Conservation (phyloP, 2,113 vertebrate species). For the Chunga burmeisteri region DNA sequence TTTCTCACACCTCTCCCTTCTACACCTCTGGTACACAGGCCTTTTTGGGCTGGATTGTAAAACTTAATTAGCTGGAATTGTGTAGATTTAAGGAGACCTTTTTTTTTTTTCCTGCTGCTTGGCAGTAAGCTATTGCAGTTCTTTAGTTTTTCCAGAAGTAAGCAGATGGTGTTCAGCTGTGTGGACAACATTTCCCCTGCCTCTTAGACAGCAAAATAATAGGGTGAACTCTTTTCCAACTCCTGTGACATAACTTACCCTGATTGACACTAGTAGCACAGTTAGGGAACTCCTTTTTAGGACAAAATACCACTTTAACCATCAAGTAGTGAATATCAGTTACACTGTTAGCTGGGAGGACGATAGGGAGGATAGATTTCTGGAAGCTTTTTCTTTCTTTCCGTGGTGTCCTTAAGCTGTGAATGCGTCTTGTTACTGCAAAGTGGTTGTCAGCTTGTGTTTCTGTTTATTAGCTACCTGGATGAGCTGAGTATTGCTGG, state of each 20-base stretch:
- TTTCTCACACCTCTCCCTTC: not conserved
- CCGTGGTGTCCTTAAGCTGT: not conserved
- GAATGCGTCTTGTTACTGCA: not conserved
- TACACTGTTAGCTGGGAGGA: not conserved
- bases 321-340: not conserved
- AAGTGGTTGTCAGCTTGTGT: not conserved
- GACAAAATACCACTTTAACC: not conserved
- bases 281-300: not conserved
- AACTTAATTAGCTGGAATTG: not conserved
- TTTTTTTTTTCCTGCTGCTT: not conserved
- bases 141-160: not conserved
- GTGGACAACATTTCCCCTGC: not conserved
- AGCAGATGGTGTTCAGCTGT: not conserved
- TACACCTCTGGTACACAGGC: not conserved
- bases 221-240: not conserved
- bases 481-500: slow-evolving; percentile 94
- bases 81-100: not conserved
- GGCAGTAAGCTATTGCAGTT: not conserved
- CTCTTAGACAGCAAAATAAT: not conserved
- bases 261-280: not conserved
- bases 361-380: not conserved
- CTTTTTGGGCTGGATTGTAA: not conserved
- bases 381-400: not conserved
- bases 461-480: slow-evolving; percentile 82
- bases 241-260: not conserved